A percentile compares a stretch with the other conserved stretches of the same genome.
phyloP scores from a whole-genome alignment of 2,113 vertebrate genomes.

The Ellobius talpinus region DNA sequence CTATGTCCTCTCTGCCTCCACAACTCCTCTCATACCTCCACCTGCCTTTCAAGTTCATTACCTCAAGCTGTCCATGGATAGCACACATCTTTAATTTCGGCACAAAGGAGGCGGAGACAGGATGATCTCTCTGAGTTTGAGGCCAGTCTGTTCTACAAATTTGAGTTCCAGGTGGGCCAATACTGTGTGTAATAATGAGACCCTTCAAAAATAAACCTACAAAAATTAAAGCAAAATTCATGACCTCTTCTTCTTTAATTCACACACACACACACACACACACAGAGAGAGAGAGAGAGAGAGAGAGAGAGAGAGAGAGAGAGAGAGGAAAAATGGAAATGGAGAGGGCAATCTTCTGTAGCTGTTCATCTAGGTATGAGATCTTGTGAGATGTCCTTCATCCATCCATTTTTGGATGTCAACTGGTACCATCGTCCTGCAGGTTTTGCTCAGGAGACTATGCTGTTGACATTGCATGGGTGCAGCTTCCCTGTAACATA shows the following conservation, averaged over 20 bases:
- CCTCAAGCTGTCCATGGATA: neutral
- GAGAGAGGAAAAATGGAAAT: too few species aligned
- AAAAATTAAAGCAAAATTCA: neutral
- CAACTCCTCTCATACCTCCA: neutral
- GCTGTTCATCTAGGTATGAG: neutral
- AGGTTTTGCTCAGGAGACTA: neutral
- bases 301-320: too few species aligned
- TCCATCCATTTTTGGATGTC: slow-evolving; percentile 24
- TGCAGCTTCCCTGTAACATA: neutral
- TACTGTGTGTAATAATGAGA: neutral
- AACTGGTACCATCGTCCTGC: neutral
- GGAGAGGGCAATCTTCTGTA: neutral
- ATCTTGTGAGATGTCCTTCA: neutral
- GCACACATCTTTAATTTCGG: neutral
- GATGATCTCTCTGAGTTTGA: neutral
- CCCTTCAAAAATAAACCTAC: neutral
- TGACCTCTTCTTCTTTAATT: neutral
- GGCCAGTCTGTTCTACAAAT: neutral
- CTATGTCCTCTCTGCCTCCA: neutral
- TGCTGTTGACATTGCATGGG: neutral
- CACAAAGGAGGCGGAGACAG: neutral
- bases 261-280: neutral
- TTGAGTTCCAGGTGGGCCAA: neutral
- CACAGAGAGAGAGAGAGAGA: neutral
- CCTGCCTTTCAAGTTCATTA: neutral